Evolutionary conservation across 2,797 vertebrate genomes (phyloP), one percentile per base, ranked within the genome.

Genomic region (Muraenolepis orangiensis): DNA sequence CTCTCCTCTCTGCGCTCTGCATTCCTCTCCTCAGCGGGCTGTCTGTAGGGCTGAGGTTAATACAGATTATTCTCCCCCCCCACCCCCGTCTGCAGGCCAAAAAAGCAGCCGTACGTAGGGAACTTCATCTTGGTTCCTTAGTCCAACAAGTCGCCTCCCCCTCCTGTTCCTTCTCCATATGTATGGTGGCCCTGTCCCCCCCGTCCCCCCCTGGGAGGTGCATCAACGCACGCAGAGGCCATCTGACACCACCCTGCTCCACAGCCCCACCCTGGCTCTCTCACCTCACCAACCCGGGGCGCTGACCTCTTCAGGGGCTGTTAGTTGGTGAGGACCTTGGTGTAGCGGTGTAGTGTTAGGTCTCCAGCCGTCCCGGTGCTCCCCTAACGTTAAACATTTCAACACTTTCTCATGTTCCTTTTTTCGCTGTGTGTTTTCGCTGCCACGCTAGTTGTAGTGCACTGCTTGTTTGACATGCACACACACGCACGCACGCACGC

Each of bases 41-140:
- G 92, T 95, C 92, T 77, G 80, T 95, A 94, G 95, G 94, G 90
- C 94, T 95, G 93, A 95, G 96, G 94, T 96, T 96, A 96, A 97
- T 96, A 94, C 94, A 96, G 96, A 97, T 97, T 95, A 96, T 96
- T 96, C 95, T 92, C 92, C 91, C 92, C 92, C 93, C 92, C 90
- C 94, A 91, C 90, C 92, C 91, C 92, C 92, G 93, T 93, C 90
- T 94, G 91, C 90, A 90, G 92, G 90, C 93, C 91, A 90, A 86
- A 90, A 86, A 64, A 91, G 94, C 96, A 96, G 96, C 96, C 97
- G 96, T 94, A 95, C 91, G 88, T 90, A 92, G 90, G 90, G 89
- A 90, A 95, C 94, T 94, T 90, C 95, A 96, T 95, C 94, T 94
- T 3, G 57, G 93, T 94, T n/a, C 94, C 93, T 84, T 81, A 93